phyloP scores from a whole-genome alignment of 2,797 vertebrate genomes.

The Eulemur rubriventer region DNA sequence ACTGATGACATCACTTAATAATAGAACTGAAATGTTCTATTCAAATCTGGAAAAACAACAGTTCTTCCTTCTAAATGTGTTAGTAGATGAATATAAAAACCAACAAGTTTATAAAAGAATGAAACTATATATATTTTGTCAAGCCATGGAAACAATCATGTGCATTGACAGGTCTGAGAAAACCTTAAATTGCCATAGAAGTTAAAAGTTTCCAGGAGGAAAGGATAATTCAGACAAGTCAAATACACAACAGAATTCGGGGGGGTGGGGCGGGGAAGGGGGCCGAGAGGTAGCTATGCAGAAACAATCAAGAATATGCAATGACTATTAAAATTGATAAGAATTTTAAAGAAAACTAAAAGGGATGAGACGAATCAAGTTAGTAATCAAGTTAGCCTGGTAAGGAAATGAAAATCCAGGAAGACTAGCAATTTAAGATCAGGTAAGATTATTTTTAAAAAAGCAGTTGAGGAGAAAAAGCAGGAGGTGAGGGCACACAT shows the following conservation, averaged over 20 bases:
- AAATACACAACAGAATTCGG: background rate
- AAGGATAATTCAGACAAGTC: background rate
- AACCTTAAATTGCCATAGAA: background rate
- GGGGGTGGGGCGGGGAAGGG: accelerated
- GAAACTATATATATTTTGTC: background rate
- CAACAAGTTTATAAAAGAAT: background rate
- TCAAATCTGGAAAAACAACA: background rate
- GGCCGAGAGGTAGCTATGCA: background rate
- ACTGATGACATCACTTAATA: background rate
- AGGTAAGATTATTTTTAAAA: background rate
- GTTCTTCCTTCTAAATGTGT: background rate
- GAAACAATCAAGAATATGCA: background rate
- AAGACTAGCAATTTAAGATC: background rate
- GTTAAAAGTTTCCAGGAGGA: background rate
- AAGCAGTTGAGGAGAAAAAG: background rate
- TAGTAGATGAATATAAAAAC: background rate
- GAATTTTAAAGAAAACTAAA: background rate
- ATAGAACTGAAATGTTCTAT: background rate
- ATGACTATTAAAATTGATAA: background rate
- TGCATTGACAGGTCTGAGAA: background rate
- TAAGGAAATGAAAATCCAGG: background rate
- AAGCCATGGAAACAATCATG: background rate
- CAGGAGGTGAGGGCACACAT: background rate
- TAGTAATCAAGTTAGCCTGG: background rate
- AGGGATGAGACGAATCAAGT: background rate